phyloP scores from a whole-genome alignment of 2,797 vertebrate species.

The Microctenopoma steveboyesi region DNA sequence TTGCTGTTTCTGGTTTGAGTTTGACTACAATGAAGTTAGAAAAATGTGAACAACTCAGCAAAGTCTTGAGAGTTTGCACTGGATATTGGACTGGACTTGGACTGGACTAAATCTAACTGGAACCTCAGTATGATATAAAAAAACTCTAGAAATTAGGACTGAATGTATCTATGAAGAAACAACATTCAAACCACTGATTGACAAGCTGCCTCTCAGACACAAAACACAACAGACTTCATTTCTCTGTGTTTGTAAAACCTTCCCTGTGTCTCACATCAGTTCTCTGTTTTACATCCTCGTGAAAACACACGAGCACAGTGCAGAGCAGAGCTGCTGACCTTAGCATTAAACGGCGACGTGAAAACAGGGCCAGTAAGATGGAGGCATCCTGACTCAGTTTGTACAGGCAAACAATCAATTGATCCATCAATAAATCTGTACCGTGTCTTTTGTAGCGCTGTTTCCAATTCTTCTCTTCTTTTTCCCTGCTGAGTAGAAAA shows the following conservation, averaged over 20 bases:
- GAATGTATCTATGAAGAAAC: constrained; percentile 1
- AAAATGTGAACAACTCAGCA: constrained; percentile 5
- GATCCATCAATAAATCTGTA: constrained; percentile 70
- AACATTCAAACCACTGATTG: constrained; percentile 4
- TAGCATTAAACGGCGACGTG: constrained; percentile 63
- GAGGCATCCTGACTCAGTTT: constrained; percentile 63
- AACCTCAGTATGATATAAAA: constrained; percentile 1
- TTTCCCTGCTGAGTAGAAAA: constrained; percentile 39
- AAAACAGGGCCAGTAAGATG: constrained; percentile 64
- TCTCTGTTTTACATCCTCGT: background rate
- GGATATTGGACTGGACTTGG: constrained; percentile 16
- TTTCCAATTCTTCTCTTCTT: constrained; percentile 38
- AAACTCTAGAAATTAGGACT: constrained; percentile 13
- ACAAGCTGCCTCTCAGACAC: constrained; percentile 1
- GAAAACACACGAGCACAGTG: constrained; percentile 21
- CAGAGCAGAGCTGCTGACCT: constrained; percentile 68
- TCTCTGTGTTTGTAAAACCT: background rate
- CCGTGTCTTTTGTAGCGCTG: constrained; percentile 73
- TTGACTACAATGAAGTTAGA: background rate
- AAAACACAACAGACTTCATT: background rate
- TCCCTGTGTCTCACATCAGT: background rate
- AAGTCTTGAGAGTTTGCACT: constrained; percentile 4
- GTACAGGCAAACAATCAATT: constrained; percentile 71
- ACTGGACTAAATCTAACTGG: constrained; percentile 14
- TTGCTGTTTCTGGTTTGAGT: constrained; percentile 17